Percentiles rank a stretch among this genome's conserved stretches.
Evolutionary conservation across 2,888 invertebrate species (phyloP).

Genomic region (Dicyrtoma fusca): DNA sequence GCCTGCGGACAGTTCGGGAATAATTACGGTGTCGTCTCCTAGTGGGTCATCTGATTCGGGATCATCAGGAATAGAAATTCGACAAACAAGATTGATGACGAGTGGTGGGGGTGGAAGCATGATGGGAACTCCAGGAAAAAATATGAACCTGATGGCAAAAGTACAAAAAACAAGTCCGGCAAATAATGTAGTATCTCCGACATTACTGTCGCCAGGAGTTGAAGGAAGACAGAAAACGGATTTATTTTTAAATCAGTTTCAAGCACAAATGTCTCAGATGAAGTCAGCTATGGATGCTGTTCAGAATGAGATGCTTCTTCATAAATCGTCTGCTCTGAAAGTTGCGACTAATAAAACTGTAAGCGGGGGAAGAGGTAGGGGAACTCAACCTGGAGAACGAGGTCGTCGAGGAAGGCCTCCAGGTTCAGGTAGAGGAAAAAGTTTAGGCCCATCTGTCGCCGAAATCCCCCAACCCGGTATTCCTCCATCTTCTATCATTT

Average conservation of each 20-base stretch:
- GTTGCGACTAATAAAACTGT: too few relatives aligned
- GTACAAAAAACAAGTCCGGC: constrained; percentile 45
- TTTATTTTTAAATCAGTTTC: constrained; percentile 52
- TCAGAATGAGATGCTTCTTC: constrained; percentile 43
- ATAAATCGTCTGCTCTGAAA: neutral
- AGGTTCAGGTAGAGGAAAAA: neutral
- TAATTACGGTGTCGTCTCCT: constrained; percentile 48
- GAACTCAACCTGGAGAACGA: neutral
- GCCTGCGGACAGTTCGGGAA: constrained; percentile 52
- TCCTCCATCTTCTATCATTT: constrained; percentile 59
- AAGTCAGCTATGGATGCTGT: constrained; percentile 55
- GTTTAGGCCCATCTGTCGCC: neutral
- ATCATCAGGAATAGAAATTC: constrained; percentile 37
- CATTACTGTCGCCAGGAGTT: constrained; percentile 9
- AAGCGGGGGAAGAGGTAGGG: constrained; percentile 11
- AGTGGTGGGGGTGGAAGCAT: constrained; percentile 4
- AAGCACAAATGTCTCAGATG: constrained; percentile 56
- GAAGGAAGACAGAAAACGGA: constrained; percentile 48
- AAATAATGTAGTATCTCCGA: constrained; percentile 10
- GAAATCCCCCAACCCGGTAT: constrained; percentile 15
- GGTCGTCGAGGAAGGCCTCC: constrained; percentile 2
- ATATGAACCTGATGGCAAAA: constrained; percentile 46
- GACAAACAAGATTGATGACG: constrained; percentile 11
- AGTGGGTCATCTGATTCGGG: constrained; percentile 52
- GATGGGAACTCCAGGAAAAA: constrained; percentile 37